phyloP scores from a whole-genome alignment of 2,888 invertebrate species.

The Drosophila falleni region DNA sequence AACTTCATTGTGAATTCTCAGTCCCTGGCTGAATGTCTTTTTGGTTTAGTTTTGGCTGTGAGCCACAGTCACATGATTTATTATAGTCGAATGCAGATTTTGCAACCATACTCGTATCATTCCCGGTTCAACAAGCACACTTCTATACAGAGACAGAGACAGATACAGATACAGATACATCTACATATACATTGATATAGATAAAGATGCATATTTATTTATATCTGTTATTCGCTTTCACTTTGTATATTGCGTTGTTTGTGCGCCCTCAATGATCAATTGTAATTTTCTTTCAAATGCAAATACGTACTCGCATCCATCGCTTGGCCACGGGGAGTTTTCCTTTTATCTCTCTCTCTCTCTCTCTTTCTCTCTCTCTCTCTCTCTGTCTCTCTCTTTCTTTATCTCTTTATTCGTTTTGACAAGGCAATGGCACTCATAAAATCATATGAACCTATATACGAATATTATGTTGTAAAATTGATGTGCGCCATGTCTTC shows the following conservation, averaged over 20 bases:
- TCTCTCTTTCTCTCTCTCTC: neutral
- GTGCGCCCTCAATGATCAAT: conserved; percentile 68
- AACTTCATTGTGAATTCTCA: conserved; percentile 45
- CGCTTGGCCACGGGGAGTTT: conserved; percentile 36
- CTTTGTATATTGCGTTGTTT: conserved; percentile 40
- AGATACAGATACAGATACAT: neutral
- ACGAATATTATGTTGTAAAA: conserved; percentile 40
- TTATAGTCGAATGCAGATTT: conserved; percentile 80
- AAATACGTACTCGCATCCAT: conserved; percentile 59
- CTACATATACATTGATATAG: neutral
- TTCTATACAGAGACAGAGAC: neutral
- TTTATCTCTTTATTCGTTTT: conserved; percentile 54
- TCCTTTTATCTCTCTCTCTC: conserved; percentile 10
- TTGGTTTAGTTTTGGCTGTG: conserved; percentile 54
- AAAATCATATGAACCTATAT: neutral
- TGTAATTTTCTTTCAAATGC: conserved; percentile 81
- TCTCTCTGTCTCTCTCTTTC: neutral
- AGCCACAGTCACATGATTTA: conserved; percentile 72
- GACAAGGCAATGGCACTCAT: conserved; percentile 37
- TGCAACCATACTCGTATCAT: conserved; percentile 35
- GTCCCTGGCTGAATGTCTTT: conserved; percentile 25
- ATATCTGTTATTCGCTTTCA: conserved; percentile 28
- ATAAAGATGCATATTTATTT: conserved; percentile 22
- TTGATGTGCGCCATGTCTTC: conserved; percentile 31
- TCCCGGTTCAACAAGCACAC: conserved; percentile 11